Percentiles rank a stretch among this genome's conserved stretches.
Conservation (phyloP, 2,113 vertebrate genomes). For the Osmerus mordax region DNA sequence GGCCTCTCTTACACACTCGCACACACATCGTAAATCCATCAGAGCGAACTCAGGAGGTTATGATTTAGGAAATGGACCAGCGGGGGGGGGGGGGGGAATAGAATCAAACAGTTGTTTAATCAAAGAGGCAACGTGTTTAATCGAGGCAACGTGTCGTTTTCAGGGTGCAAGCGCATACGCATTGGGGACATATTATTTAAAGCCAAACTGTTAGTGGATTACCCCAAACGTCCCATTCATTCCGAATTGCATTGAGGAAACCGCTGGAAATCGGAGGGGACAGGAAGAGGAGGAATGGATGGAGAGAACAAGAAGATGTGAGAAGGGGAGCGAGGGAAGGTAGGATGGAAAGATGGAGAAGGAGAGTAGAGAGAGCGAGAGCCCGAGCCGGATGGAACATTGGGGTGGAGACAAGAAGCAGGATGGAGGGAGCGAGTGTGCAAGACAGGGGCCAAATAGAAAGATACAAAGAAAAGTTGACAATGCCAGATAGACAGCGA, state of each 20-base stretch:
- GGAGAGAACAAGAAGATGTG: background rate
- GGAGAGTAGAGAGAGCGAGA: no score
- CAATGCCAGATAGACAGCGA: background rate
- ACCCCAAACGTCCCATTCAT: constrained; percentile 28
- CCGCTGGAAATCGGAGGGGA: background rate
- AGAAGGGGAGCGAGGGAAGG: constrained; percentile 2
- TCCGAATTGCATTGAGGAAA: constrained; percentile 17
- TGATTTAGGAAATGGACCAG: constrained; percentile 41
- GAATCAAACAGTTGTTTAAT: constrained; percentile 47
- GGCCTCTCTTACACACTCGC: background rate
- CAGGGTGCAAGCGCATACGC: constrained; percentile 15
- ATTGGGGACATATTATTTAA: constrained; percentile 28
- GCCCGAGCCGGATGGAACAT: background rate
- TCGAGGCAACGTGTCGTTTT: constrained; percentile 33
- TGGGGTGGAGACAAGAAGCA: background rate
- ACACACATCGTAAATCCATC: constrained; percentile 29
- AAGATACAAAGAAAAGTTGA: background rate
- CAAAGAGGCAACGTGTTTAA: constrained; percentile 39
- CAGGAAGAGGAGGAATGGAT: background rate
- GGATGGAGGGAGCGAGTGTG: background rate
- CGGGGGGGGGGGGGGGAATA: constrained; percentile 22
- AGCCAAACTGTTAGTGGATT: constrained; percentile 38
- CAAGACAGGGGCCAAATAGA: background rate
- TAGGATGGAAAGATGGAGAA: background rate
- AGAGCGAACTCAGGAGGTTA: constrained; percentile 24